phyloP scores from a whole-genome alignment of 53 echinoderm and acorn worm genomes.

The Holothuria scabra region DNA sequence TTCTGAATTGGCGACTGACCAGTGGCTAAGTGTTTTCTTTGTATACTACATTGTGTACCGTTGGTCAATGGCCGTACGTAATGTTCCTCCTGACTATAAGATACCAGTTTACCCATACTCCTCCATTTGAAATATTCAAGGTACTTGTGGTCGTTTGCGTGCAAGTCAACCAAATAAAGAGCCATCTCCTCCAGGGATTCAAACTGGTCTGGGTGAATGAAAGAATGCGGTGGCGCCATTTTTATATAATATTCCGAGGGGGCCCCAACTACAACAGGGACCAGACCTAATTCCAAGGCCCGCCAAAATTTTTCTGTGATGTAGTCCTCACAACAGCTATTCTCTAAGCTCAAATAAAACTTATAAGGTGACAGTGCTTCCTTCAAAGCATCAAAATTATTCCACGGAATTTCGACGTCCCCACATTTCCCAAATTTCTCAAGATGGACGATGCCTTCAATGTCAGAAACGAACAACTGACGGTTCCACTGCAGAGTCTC shows the following conservation, averaged over 20 bases:
- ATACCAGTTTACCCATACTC: background rate
- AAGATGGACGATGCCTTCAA: background rate
- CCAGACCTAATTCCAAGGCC: background rate
- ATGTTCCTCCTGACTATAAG: constrained; percentile 32
- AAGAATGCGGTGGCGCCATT: constrained; percentile 1
- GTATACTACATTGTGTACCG: constrained; percentile 24
- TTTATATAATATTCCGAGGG: background rate
- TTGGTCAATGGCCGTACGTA: constrained; percentile 32
- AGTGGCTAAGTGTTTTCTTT: background rate
- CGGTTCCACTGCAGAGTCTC: background rate
- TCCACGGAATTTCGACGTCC: background rate
- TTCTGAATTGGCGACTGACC: background rate
- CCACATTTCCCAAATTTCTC: constrained; percentile 13
- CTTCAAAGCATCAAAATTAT: background rate
- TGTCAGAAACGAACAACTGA: background rate
- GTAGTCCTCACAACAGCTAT: constrained; percentile 19
- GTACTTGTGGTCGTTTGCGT: background rate
- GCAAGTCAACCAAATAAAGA: background rate
- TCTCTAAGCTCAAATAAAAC: background rate
- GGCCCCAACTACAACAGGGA: constrained; percentile 2
- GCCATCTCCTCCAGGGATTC: background rate
- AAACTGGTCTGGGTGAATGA: constrained; percentile 5
- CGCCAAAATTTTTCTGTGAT: constrained; percentile 15
- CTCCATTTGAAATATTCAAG: constrained; percentile 17
- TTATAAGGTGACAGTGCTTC: background rate